Evolutionary conservation across 2,797 vertebrate species (phyloP).

Genomic region (Liparis tanakae): DNA sequence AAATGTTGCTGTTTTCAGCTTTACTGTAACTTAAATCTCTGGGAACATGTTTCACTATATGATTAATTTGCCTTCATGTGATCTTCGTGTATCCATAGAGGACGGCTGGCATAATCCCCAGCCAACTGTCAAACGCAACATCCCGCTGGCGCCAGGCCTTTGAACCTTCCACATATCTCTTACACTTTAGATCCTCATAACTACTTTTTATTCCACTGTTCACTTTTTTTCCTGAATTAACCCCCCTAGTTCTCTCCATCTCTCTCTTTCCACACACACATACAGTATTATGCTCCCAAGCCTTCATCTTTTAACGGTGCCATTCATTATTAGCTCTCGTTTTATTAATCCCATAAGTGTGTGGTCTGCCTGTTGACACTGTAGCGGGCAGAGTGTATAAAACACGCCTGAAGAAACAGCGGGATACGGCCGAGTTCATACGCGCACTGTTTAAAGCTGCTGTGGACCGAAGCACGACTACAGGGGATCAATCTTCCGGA

Average conservation of each 20-base stretch:
- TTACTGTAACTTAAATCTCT: conserved; percentile 20
- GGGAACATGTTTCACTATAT: conserved; percentile 27
- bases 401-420: conserved; percentile 51
- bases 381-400: conserved; percentile 50
- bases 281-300: conserved; percentile 16
- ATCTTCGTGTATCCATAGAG: conserved; percentile 37
- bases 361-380: conserved; percentile 66
- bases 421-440: conserved; percentile 53
- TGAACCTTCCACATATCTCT: conserved; percentile 49
- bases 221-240: conserved; percentile 23
- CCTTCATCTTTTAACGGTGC: conserved; percentile 49
- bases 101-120: conserved; percentile 52
- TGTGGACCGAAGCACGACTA: conserved; percentile 52
- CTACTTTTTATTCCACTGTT: conserved; percentile 17
- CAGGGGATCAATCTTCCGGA: conserved; percentile 43
- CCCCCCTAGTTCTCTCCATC: conserved; percentile 13
- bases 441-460: conserved; percentile 36
- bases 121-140: conserved; percentile 57
- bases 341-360: conserved; percentile 69
- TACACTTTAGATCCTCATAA: conserved; percentile 57
- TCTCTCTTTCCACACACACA: conserved; percentile 35
- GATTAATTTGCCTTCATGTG: conserved; percentile 46
- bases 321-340: conserved; percentile 48
- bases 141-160: conserved; percentile 44
- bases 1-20: conserved; percentile 15